These are phyloP conservation scores for Genyomyrus donnyi DNA, from an alignment of 2,113 vertebrate genomes.

Conservation along the genomic window DNA sequence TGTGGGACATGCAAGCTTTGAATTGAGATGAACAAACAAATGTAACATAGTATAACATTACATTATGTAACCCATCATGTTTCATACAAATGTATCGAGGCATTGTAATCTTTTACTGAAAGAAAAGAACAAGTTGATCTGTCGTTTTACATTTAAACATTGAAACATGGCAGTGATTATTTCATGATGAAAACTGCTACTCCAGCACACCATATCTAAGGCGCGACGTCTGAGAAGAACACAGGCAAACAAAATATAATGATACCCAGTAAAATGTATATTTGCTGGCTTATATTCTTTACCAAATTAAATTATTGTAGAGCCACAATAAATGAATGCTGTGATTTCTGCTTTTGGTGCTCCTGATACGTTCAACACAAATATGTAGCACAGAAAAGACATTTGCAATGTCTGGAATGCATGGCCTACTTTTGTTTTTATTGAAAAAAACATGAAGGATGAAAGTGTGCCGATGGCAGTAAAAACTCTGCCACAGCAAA, in stretches of 20 bases:
- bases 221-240: neutral
- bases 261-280: neutral
- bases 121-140: neutral
- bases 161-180: neutral
- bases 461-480: neutral
- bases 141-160: neutral
- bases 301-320: neutral
- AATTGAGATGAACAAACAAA: neutral
- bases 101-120: neutral
- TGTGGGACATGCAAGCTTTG: neutral
- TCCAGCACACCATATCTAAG: neutral
- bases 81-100: neutral
- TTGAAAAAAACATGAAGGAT: neutral
- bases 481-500: neutral
- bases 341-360: neutral
- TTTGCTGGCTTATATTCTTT: neutral
- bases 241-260: neutral
- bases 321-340: neutral
- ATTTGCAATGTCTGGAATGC: neutral
- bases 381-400: neutral
- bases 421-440: neutral
- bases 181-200: neutral
- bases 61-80: neutral
- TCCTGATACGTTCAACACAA: neutral
- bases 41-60: neutral